A percentile compares a stretch with the other conserved stretches of the same genome.
Evolutionary conservation across 2,113 vertebrate genomes (phyloP).

Genomic region (Apeltes quadracus): DNA sequence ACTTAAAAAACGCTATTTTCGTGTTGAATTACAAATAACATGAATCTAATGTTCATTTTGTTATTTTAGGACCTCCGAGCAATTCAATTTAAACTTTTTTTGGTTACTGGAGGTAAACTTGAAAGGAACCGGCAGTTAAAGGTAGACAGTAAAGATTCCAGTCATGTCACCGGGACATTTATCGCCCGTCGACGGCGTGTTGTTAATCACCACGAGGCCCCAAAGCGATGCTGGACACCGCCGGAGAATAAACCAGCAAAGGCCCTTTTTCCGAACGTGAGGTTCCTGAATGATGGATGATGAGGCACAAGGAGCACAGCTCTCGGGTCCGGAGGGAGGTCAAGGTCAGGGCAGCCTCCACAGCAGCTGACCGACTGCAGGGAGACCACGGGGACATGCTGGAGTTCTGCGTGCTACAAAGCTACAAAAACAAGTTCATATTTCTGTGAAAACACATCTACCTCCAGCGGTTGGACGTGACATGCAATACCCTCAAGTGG

Average conservation of each 20-base stretch:
- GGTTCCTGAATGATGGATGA: constrained; percentile 51
- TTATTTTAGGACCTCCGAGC: background rate
- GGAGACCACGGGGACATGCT: background rate
- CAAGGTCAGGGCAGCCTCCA: background rate
- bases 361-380: background rate
- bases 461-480: background rate
- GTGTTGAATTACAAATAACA: background rate
- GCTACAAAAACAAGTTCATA: background rate
- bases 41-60: constrained; percentile 13
- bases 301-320: constrained; percentile 6
- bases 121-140: constrained; percentile 1
- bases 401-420: background rate
- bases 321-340: constrained; percentile 11
- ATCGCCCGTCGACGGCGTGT: constrained; percentile 33
- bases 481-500: background rate
- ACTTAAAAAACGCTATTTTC: background rate
- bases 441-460: background rate
- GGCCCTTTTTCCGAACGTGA: constrained; percentile 31
- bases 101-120: background rate
- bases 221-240: constrained; percentile 51
- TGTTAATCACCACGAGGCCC: constrained; percentile 56
- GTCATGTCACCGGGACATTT: constrained; percentile 44
- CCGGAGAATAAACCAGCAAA: constrained; percentile 64
- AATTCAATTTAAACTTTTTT: background rate
- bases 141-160: constrained; percentile 18